Conservation (phyloP, 2,797 vertebrate genomes). For the Rhinatrema bivittatum region DNA sequence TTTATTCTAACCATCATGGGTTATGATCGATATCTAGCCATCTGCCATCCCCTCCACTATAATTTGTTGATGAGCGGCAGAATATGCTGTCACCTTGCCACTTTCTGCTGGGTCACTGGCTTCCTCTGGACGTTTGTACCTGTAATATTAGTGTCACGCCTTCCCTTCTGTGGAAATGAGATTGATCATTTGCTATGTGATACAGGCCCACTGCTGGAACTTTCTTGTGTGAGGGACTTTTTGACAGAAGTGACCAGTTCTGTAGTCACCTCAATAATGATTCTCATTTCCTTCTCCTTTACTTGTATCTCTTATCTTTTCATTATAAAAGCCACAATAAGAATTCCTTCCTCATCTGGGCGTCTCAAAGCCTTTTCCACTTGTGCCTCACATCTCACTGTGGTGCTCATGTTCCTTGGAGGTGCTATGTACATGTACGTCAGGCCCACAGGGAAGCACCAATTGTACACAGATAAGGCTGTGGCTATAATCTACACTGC, state of each 20-base stretch:
- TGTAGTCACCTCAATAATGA: constrained; percentile 7
- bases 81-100: constrained; percentile 1
- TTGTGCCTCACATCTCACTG: constrained; percentile 18
- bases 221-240: constrained; percentile 9
- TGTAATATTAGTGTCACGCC: constrained; percentile 10
- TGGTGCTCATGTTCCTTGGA: constrained; percentile 27
- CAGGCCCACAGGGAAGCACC: constrained; percentile 7
- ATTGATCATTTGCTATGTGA: constrained; percentile 27
- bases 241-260: constrained; percentile 8
- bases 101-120: constrained; percentile 5
- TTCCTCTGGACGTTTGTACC: constrained; percentile 14
- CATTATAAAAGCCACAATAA: constrained; percentile 9
- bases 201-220: constrained; percentile 10
- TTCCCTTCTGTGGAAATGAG: constrained; percentile 14
- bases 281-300: constrained; percentile 10
- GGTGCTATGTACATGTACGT: constrained; percentile 26
- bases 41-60: constrained; percentile 30
- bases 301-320: constrained; percentile 6
- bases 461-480: constrained; percentile 6
- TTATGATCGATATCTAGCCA: constrained; percentile 29
- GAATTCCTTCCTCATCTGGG: background rate
- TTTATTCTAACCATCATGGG: constrained; percentile 33
- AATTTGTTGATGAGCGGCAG: background rate
- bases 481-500: constrained; percentile 26
- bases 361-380: constrained; percentile 18